Evolutionary conservation across 2,113 vertebrate species (phyloP).

Genomic region (Indri indri): DNA sequence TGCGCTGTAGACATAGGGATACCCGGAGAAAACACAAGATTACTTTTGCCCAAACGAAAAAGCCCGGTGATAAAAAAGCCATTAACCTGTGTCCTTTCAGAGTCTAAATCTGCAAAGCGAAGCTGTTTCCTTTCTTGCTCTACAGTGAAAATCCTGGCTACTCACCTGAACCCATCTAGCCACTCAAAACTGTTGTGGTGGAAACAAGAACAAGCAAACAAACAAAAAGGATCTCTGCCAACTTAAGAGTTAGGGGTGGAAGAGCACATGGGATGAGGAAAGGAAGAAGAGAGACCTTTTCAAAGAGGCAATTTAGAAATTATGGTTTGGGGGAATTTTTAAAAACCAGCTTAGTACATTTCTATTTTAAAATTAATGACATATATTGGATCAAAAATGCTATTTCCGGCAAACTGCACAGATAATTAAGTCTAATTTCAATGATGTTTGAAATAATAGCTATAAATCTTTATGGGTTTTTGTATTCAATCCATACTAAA

Average conservation of each 20-base stretch:
- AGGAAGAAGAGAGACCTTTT: not conserved
- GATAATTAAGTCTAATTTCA: slow-evolving; percentile 87
- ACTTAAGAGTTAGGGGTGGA: not conserved
- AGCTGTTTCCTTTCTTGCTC: not conserved
- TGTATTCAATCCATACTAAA: slow-evolving; percentile 55
- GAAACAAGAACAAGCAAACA: not conserved
- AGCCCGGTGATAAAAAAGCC: slow-evolving; percentile 28
- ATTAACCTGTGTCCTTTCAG: slow-evolving; percentile 30
- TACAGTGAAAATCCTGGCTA: not conserved
- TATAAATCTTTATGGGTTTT: slow-evolving; percentile 81
- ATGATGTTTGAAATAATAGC: slow-evolving; percentile 81
- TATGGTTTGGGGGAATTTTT: slow-evolving; percentile 8
- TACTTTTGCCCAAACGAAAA: slow-evolving; percentile 2
- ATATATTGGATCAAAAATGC: slow-evolving; percentile 84
- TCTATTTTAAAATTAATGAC: slow-evolving; percentile 83
- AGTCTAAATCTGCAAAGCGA: not conserved
- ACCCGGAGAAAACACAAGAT: slow-evolving; percentile 8
- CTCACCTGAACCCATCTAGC: not conserved
- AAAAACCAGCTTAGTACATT: slow-evolving; percentile 72
- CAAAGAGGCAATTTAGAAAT: slow-evolving; percentile 55
- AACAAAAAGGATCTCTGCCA: not conserved
- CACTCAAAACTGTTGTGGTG: not conserved
- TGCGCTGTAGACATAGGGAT: not conserved
- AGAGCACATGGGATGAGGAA: not conserved
- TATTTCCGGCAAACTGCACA: slow-evolving; percentile 85